These are phyloP conservation scores for Hyla sarda DNA, from an alignment of 2,113 vertebrate genomes.

Conservation along the genomic window DNA sequence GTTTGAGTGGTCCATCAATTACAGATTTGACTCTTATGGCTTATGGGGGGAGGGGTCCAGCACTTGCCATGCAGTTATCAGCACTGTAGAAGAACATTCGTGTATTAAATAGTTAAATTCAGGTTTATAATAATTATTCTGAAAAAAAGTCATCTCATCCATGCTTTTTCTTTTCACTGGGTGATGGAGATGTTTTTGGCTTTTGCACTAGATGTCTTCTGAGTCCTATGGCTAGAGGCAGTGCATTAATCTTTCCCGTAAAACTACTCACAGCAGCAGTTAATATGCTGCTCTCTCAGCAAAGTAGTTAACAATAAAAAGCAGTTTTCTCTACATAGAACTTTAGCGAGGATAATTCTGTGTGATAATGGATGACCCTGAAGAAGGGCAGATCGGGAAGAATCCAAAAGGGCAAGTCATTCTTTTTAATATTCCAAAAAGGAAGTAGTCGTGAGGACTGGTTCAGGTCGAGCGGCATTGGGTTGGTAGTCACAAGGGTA, in stretches of 20 bases:
- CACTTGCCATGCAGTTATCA: no score
- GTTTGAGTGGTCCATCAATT: no score
- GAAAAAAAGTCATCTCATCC: neutral
- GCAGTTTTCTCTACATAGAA: neutral
- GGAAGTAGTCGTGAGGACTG: neutral
- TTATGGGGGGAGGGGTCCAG: no score
- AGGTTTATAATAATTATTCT: neutral
- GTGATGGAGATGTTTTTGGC: neutral
- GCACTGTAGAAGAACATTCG: neutral
- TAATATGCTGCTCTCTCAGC: conserved; percentile 22
- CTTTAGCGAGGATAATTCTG: neutral
- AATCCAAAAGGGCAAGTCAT: neutral
- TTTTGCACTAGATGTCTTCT: neutral
- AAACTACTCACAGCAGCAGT: neutral
- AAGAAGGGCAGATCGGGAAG: neutral
- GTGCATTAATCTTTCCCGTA: neutral
- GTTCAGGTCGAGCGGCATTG: neutral
- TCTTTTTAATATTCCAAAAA: neutral
- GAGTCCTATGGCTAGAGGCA: conserved; percentile 16
- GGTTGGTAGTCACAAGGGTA: neutral
- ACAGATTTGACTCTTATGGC: no score
- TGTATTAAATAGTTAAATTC: neutral
- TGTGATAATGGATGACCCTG: neutral
- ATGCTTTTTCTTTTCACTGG: neutral
- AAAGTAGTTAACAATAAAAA: neutral